phyloP scores from a whole-genome alignment of 2,113 vertebrate genomes.

The Sisor rabdophorus region DNA sequence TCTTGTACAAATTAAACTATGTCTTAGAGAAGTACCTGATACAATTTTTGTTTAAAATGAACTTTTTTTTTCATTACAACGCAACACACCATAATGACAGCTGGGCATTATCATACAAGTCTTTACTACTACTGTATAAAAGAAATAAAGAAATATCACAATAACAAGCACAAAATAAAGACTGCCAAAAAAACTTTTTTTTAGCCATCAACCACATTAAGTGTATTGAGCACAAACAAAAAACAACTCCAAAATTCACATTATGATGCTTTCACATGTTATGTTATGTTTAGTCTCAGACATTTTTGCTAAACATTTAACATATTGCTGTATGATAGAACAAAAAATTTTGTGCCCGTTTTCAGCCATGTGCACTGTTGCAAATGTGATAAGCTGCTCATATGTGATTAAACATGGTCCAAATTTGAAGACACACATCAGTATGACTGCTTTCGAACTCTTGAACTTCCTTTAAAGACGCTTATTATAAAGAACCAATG shows the following conservation, averaged over 20 bases:
- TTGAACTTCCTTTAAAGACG: slow-evolving; percentile 51
- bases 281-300: slow-evolving; percentile 13
- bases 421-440: slow-evolving; percentile 37
- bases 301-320: slow-evolving; percentile 26
- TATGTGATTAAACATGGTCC: slow-evolving; percentile 25
- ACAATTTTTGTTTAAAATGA: slow-evolving; percentile 24
- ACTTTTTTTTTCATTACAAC: slow-evolving; percentile 13
- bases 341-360: not conserved
- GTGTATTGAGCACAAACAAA: slow-evolving; percentile 33
- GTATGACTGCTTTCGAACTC: slow-evolving; percentile 29
- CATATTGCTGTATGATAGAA: slow-evolving; percentile 47
- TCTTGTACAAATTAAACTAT: slow-evolving; percentile 22
- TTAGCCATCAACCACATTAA: slow-evolving; percentile 28
- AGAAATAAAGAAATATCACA: slow-evolving; percentile 51
- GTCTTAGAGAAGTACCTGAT: slow-evolving; percentile 9
- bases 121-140: slow-evolving; percentile 43
- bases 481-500: slow-evolving; percentile 55
- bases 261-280: slow-evolving; percentile 16
- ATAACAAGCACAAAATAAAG: slow-evolving; percentile 50
- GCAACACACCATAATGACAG: slow-evolving; percentile 22
- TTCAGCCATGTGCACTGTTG: not conserved
- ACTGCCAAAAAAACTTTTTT: slow-evolving; percentile 25
- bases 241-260: slow-evolving; percentile 35
- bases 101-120: slow-evolving; percentile 8
- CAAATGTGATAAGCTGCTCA: slow-evolving; percentile 4